Percentiles rank a stretch among this genome's conserved stretches.
These are phyloP conservation scores for Sinocyclocheilus anshuiensis DNA, from an alignment of 2,113 vertebrate species.

Conservation along the genomic window DNA sequence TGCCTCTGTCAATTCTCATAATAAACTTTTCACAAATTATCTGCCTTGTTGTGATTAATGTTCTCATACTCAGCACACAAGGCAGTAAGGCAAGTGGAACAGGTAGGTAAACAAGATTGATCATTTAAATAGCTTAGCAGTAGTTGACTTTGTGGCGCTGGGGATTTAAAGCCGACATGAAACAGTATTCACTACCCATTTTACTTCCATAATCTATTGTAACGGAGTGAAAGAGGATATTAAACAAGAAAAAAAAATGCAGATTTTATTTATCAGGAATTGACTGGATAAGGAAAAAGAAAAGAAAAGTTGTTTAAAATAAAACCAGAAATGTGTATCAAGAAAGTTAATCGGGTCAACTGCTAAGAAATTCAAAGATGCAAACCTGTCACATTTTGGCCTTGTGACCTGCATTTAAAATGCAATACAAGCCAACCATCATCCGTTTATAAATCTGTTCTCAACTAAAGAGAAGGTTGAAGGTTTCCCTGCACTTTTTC, in stretches of 20 bases:
- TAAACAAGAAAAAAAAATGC: not conserved
- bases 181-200: not conserved
- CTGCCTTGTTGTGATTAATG: conserved; percentile 30
- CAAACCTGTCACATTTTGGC: not conserved
- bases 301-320: not conserved
- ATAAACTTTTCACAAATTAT: conserved; percentile 81
- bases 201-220: not conserved
- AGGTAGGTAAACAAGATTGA: not conserved
- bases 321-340: too few relatives aligned
- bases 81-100: not conserved
- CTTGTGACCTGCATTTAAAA: not conserved
- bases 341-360: too few relatives aligned
- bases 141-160: not conserved
- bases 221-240: not conserved
- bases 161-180: not conserved
- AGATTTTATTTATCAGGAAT: not conserved
- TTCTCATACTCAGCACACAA: not conserved
- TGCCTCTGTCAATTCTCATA: conserved; percentile 77
- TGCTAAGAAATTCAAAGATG: not conserved
- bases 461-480: not conserved
- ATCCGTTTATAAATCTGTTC: not conserved
- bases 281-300: not conserved
- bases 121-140: not conserved
- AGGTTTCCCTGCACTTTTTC: too few relatives aligned
- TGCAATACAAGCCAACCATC: not conserved